These are phyloP conservation scores for Diaprepes abbreviatus DNA, from an alignment of 2,888 invertebrate genomes.

Conservation along the genomic window DNA sequence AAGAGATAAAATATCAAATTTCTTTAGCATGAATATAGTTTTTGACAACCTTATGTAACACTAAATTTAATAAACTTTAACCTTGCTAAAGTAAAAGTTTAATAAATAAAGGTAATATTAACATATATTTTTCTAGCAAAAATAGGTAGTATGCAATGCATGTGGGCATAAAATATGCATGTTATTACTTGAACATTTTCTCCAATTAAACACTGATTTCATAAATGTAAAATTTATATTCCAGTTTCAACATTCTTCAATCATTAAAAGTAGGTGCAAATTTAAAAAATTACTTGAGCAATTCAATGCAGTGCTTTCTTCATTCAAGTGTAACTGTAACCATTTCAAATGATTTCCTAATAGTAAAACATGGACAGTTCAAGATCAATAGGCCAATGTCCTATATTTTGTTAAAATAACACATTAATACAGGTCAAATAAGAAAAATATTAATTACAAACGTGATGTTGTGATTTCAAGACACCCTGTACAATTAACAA, in stretches of 20 bases:
- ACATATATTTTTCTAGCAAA: background rate
- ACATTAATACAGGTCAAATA: background rate
- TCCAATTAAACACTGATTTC: background rate
- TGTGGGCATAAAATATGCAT: background rate
- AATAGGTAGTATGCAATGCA: background rate
- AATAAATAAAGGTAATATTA: too few relatives aligned
- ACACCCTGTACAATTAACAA: background rate
- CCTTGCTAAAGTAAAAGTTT: too few relatives aligned
- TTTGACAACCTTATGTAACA: too few relatives aligned
- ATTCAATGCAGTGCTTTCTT: slow-evolving; percentile 27
- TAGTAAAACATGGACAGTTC: slow-evolving; percentile 20
- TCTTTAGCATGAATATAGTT: too few relatives aligned
- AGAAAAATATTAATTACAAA: too few relatives aligned
- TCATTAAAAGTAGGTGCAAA: background rate
- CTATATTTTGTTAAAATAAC: slow-evolving; percentile 15
- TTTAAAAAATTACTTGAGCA: slow-evolving; percentile 15
- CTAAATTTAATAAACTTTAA: too few relatives aligned
- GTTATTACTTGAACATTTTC: slow-evolving; percentile 1
- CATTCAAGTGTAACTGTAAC: slow-evolving; percentile 34
- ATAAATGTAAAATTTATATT: slow-evolving; percentile 9
- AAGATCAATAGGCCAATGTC: slow-evolving; percentile 35
- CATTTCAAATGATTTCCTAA: slow-evolving; percentile 11
- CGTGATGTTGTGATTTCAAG: too few relatives aligned
- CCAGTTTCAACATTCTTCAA: slow-evolving; percentile 1
- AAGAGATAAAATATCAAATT: too few relatives aligned